phyloP scores from a whole-genome alignment of 2,113 vertebrate species.

The Dasyornis broadbenti region DNA sequence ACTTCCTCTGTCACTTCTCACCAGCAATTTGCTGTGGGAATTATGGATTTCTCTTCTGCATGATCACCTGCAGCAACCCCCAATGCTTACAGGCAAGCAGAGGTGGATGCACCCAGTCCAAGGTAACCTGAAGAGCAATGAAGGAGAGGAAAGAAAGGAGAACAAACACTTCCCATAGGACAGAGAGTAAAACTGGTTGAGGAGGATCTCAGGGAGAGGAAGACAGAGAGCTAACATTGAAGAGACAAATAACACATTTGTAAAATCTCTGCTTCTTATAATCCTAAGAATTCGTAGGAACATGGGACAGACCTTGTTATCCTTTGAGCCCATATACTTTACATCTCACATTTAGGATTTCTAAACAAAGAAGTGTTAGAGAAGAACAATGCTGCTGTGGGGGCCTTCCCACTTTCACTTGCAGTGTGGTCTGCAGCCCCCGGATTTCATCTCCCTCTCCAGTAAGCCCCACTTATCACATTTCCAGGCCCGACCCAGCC shows the following conservation, averaged over 20 bases:
- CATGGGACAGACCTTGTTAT: not conserved
- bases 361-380: not conserved
- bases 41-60: not conserved
- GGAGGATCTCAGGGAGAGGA: not conserved
- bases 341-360: not conserved
- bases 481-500: not conserved
- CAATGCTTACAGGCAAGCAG: not conserved
- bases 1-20: not conserved
- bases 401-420: not conserved
- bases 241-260: not conserved
- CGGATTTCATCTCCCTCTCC: not conserved
- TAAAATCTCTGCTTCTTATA: not conserved
- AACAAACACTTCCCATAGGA: not conserved
- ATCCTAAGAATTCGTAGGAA: not conserved
- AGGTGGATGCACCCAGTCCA: not conserved
- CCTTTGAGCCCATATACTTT: not conserved
- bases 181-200: not conserved
- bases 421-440: not conserved
- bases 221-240: not conserved
- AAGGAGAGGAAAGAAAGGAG: not conserved
- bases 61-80: rapidly evolving
- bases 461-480: not conserved
- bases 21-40: not conserved
- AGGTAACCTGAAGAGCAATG: not conserved
- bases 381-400: not conserved